Evolutionary conservation across 2,797 vertebrate species (phyloP).

Genomic region (Xenops minutus): DNA sequence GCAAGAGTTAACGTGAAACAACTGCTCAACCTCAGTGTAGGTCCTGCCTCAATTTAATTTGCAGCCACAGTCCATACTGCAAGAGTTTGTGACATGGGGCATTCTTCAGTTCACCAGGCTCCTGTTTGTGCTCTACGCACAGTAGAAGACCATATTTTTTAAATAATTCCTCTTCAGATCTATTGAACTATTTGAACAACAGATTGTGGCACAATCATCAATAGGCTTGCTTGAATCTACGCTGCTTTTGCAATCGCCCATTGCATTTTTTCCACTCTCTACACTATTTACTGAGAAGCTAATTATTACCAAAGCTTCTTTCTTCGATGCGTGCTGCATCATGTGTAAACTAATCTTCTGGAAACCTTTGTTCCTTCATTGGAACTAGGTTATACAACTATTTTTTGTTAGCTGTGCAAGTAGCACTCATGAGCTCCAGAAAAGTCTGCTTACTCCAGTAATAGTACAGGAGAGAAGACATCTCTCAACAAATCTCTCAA

Average conservation of each 20-base stretch:
- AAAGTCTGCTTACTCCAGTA: neutral
- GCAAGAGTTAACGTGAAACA: neutral
- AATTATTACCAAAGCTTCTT: constrained; percentile 19
- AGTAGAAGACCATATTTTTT: neutral
- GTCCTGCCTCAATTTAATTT: neutral
- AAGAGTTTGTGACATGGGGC: neutral
- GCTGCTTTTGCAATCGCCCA: neutral
- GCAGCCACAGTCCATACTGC: neutral
- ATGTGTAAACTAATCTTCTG: neutral
- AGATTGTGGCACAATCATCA: neutral
- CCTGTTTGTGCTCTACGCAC: neutral
- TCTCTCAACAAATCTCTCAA: neutral
- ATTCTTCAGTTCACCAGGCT: neutral
- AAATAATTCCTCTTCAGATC: neutral
- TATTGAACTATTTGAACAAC: neutral
- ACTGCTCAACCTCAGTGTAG: neutral
- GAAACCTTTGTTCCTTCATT: neutral
- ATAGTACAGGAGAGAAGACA: neutral
- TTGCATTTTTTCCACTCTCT: neutral
- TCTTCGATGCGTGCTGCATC: neutral
- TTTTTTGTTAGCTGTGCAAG: neutral
- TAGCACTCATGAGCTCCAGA: neutral
- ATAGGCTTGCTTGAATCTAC: neutral
- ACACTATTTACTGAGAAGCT: neutral
- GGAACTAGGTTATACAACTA: neutral